Evolutionary conservation across 2,888 invertebrate genomes (phyloP).

Genomic region (Syrphus vitripennis): DNA sequence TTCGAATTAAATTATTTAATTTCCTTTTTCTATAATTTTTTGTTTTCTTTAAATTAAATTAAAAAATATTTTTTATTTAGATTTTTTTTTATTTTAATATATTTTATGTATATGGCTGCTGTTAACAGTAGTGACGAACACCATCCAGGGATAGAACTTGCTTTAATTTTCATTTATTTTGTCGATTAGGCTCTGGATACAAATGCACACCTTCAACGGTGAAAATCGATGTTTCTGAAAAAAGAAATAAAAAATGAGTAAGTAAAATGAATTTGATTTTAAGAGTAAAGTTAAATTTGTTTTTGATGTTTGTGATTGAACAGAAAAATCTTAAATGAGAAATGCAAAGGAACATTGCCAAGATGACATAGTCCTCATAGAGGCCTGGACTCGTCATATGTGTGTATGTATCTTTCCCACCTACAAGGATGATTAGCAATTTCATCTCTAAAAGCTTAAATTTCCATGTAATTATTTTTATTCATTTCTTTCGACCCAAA

Average conservation of each 20-base stretch:
- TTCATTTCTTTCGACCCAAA: too few relatives aligned
- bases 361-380: too few relatives aligned
- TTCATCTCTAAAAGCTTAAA: too few relatives aligned
- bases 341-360: too few relatives aligned
- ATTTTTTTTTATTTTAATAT: slow-evolving; percentile 58
- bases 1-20: slow-evolving; percentile 40
- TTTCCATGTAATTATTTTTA: too few relatives aligned
- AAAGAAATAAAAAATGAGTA: slow-evolving; percentile 76
- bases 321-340: too few relatives aligned
- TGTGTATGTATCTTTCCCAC: too few relatives aligned
- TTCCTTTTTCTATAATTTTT: slow-evolving; percentile 47
- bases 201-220: slow-evolving; percentile 95
- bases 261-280: neutral
- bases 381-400: too few relatives aligned
- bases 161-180: slow-evolving; percentile 82
- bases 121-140: slow-evolving; percentile 81
- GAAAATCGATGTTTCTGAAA: slow-evolving; percentile 97
- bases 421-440: too few relatives aligned
- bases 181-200: slow-evolving; percentile 87
- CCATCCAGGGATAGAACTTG: slow-evolving; percentile 81
- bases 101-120: slow-evolving; percentile 73
- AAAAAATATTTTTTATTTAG: slow-evolving; percentile 65
- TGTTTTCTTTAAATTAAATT: slow-evolving; percentile 62
- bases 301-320: too few relatives aligned
- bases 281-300: too few relatives aligned